Conservation (phyloP, 30 jellyfish, hydroid and myxozoan species). For the Cassiopea xamachana region DNA sequence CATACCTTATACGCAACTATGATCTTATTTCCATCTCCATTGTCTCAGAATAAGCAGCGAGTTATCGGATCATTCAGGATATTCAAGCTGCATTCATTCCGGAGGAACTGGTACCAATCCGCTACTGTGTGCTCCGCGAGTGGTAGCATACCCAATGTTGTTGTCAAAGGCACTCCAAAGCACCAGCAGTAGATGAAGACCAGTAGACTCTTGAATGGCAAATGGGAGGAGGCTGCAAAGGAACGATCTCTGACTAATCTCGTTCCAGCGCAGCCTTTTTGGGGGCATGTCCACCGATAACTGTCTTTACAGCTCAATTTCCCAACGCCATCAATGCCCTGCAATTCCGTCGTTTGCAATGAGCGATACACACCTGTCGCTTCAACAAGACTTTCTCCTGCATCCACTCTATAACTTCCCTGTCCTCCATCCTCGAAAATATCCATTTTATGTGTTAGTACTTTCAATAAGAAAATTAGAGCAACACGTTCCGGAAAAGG, state of each 20-base stretch:
- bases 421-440: not conserved
- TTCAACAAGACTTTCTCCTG: not conserved
- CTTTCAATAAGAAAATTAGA: no score
- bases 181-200: not conserved
- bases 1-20: no score
- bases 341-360: not conserved
- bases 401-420: not conserved
- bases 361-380: not conserved
- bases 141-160: not conserved
- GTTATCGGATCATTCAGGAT: not conserved
- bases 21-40: not conserved
- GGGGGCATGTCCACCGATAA: not conserved
- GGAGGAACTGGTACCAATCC: not conserved
- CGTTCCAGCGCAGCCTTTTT: not conserved
- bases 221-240: not conserved
- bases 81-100: not conserved
- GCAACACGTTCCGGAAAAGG: no score
- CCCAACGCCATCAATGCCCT: not conserved
- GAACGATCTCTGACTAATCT: not conserved
- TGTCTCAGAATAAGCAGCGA: not conserved
- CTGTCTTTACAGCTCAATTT: not conserved
- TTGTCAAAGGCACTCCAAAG: not conserved
- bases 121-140: slow-evolving; percentile 1
- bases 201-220: not conserved
- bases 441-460: no score